These are phyloP conservation scores for Sphenopsis melanotis DNA, from an alignment of 2,797 vertebrate species.

Conservation along the genomic window DNA sequence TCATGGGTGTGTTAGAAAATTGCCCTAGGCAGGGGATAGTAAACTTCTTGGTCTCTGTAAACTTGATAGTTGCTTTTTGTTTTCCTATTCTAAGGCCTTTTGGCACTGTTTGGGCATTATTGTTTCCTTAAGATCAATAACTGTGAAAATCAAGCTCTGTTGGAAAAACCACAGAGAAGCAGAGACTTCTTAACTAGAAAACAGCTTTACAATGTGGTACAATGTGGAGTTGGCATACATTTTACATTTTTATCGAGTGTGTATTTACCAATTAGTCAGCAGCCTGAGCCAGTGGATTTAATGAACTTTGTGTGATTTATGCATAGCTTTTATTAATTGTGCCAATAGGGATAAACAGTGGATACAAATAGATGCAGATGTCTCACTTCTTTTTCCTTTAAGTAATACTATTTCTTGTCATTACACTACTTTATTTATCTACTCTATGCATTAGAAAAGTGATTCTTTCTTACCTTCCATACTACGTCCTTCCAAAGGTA, in stretches of 20 bases:
- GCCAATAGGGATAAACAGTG: conserved; percentile 66
- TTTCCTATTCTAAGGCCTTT: background rate
- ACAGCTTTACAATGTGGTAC: conserved; percentile 28
- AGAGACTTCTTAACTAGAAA: background rate
- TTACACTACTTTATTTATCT: background rate
- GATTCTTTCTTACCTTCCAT: background rate
- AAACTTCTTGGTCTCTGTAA: background rate
- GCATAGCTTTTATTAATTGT: conserved; percentile 71
- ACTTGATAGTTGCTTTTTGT: background rate
- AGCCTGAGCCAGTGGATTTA: conserved; percentile 69
- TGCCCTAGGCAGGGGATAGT: background rate
- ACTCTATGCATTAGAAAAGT: background rate
- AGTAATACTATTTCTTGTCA: background rate
- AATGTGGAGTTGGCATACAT: conserved; percentile 40
- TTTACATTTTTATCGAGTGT: conserved; percentile 59
- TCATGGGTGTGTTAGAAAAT: background rate
- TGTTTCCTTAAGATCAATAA: background rate
- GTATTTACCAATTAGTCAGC: conserved; percentile 74
- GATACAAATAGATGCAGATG: conserved; percentile 70
- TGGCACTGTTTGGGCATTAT: background rate
- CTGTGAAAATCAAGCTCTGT: background rate
- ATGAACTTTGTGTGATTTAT: conserved; percentile 74
- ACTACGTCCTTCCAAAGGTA: background rate
- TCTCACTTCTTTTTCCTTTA: conserved; percentile 50
- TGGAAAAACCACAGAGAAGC: conserved; percentile 5